These are phyloP conservation scores for Rhagophthalmus giganteus DNA, from an alignment of 2,888 invertebrate species.

Conservation along the genomic window DNA sequence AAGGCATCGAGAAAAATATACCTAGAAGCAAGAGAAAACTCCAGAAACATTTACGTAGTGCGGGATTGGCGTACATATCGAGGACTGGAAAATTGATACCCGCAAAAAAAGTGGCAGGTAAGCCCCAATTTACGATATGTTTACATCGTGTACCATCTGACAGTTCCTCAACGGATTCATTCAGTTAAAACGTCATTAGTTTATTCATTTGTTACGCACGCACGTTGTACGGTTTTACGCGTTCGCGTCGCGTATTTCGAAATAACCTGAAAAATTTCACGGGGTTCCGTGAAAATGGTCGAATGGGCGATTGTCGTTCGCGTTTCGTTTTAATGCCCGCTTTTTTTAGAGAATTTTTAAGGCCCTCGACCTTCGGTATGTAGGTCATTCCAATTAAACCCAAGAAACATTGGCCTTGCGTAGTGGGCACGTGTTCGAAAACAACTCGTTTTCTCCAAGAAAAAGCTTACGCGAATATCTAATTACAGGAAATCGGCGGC, in stretches of 20 bases:
- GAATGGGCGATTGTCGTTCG: no score
- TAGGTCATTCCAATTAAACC: constrained; percentile 52
- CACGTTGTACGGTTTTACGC: constrained; percentile 8
- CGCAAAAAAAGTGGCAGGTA: constrained; percentile 58
- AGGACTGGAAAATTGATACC: constrained; percentile 57
- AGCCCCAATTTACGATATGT: constrained; percentile 40
- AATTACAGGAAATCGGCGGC: constrained; percentile 1
- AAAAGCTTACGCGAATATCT: neutral
- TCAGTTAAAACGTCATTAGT: constrained; percentile 29
- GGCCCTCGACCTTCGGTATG: constrained; percentile 50
- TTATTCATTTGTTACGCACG: constrained; percentile 24
- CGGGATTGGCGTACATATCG: constrained; percentile 57
- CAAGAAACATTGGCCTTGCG: constrained; percentile 51
- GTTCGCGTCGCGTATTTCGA: no score
- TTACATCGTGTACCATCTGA: constrained; percentile 48
- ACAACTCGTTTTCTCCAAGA: constrained; percentile 12
- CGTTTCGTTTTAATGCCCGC: no score
- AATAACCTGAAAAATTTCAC: no score
- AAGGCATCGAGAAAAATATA: constrained; percentile 51
- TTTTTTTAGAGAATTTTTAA: constrained; percentile 14
- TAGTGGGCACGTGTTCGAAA: constrained; percentile 47
- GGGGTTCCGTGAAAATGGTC: no score
- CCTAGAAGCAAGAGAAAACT: constrained; percentile 56
- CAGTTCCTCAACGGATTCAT: constrained; percentile 40
- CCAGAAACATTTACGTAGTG: constrained; percentile 56